Evolutionary conservation across 2,113 vertebrate genomes (phyloP).

Genomic region (Cyanistes caeruleus): DNA sequence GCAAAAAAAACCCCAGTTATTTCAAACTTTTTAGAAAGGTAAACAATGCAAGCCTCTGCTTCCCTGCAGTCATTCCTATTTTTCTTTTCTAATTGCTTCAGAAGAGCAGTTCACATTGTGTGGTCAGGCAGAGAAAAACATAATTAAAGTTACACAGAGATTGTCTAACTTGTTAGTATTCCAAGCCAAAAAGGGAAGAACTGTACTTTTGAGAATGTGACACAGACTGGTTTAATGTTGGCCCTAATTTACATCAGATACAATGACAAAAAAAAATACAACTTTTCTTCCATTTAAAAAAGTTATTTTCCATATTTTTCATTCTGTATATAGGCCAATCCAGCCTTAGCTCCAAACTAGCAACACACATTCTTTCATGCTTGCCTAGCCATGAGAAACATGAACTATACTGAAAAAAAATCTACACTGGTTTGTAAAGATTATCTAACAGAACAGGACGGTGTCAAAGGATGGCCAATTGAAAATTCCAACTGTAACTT

Average conservation of each 20-base stretch:
- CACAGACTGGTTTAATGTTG: neutral
- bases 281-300: neutral
- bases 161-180: neutral
- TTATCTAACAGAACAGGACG: neutral
- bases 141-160: neutral
- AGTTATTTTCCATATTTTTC: neutral
- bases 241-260: neutral
- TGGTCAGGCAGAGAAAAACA: neutral
- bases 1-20: neutral
- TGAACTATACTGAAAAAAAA: neutral
- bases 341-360: neutral
- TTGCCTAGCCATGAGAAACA: neutral
- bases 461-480: neutral
- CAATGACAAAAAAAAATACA: neutral
- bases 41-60: neutral
- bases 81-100: neutral
- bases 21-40: neutral
- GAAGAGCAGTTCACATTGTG: neutral
- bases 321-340: neutral
- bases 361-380: neutral
- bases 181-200: neutral
- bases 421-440: neutral
- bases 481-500: neutral
- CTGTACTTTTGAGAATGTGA: neutral
- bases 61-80: neutral